A percentile compares a stretch with the other conserved stretches of the same genome.
Evolutionary conservation across 2,113 vertebrate genomes (phyloP).

Genomic region (Baryphthengus martii): DNA sequence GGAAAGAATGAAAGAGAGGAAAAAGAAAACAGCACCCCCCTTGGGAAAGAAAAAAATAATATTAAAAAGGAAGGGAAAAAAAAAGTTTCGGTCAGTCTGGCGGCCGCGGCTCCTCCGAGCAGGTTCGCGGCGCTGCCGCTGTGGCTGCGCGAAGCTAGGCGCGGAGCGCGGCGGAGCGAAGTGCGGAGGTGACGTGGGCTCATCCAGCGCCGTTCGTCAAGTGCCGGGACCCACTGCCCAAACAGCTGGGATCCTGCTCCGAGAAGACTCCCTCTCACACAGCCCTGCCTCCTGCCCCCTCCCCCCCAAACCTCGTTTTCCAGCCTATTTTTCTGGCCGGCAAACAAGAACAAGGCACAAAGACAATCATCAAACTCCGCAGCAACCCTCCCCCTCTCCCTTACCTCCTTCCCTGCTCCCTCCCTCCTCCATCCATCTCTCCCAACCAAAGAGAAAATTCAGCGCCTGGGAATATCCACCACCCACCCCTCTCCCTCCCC

Average conservation of each 20-base stretch:
- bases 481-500: background rate
- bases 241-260: conserved; percentile 65
- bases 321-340: conserved; percentile 44
- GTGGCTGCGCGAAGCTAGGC: background rate
- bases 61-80: background rate
- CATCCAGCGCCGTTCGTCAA: conserved; percentile 51
- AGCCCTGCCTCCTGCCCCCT: background rate
- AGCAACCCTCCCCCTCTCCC: background rate
- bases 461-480: background rate
- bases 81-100: background rate
- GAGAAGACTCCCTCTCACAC: conserved; percentile 5
- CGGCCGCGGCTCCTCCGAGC: background rate
- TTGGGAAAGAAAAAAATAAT: background rate
- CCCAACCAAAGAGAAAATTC: conserved; percentile 1
- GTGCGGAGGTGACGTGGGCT: conserved; percentile 65
- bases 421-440: conserved; percentile 54
- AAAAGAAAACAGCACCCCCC: background rate
- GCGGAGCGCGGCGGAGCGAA: conserved; percentile 10
- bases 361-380: background rate
- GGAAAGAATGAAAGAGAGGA: background rate
- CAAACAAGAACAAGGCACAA: conserved; percentile 37
- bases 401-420: background rate
- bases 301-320: background rate
- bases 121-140: conserved; percentile 33
- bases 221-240: conserved; percentile 66